A percentile compares a stretch with the other conserved stretches of the same genome.
Conservation (phyloP, 2,888 invertebrate genomes). For the Orchesella flavescens region DNA sequence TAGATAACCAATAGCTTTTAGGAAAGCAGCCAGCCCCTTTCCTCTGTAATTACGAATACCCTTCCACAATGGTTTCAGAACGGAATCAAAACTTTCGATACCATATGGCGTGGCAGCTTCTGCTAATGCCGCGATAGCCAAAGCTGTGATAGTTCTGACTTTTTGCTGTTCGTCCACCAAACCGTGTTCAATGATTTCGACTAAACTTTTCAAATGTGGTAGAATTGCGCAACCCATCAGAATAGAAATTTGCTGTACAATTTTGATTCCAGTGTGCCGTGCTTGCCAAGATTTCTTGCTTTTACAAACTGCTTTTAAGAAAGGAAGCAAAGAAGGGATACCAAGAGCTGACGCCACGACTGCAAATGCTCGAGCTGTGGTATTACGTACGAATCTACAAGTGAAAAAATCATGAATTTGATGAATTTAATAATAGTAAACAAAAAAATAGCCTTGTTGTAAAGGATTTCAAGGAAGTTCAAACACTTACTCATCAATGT, state of each 20-base stretch:
- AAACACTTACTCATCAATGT: conserved; percentile 86
- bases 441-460: neutral
- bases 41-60: conserved; percentile 87
- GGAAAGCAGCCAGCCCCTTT: conserved; percentile 96
- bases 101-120: conserved; percentile 99
- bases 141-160: conserved; percentile 97
- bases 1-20: conserved; percentile 99
- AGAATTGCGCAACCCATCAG: conserved; percentile 99
- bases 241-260: conserved; percentile 99
- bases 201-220: conserved; percentile 96
- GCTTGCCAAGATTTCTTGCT: conserved; percentile 99
- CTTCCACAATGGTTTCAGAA: conserved; percentile 99
- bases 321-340: conserved; percentile 96
- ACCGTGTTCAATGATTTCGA: conserved; percentile 99
- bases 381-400: conserved; percentile 91
- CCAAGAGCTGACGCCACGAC: conserved; percentile 99
- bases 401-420: neutral
- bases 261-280: conserved; percentile 98
- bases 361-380: conserved; percentile 99
- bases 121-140: conserved; percentile 97
- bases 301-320: conserved; percentile 98
- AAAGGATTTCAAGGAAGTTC: too few species aligned
- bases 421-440: conserved; percentile 5
- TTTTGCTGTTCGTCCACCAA: conserved; percentile 98
- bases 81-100: conserved; percentile 99